Evolutionary conservation across 2,797 vertebrate genomes (phyloP), one percentile per base, ranked within the genome.

Genomic region (Lacerta viridis): DNA sequence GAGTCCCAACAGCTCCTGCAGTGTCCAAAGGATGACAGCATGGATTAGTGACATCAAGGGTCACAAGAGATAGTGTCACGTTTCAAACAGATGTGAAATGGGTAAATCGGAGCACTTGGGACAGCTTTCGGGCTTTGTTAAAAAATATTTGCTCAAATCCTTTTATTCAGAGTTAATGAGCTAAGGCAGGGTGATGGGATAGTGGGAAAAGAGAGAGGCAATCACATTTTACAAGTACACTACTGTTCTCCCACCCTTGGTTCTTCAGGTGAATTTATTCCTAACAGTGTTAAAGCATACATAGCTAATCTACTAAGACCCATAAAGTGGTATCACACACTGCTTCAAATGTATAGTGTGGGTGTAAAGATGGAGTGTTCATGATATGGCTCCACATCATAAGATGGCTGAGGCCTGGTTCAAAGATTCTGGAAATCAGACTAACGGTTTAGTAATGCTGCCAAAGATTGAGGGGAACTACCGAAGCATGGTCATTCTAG

Each of bases 1-100:
- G 90, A 95, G 87, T 86, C 93, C 85, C 92, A 95, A 87, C 90
- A 93, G 90, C 88, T 93, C 87, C 74, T 89, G 79, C 89, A 93
- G 88, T 89, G 89, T 88, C 93, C 91, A 84, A 88, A 89, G 92
- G 93, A 92, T 0, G 0, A 68, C 92, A 87, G 81, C 87, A 80
- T 83, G 91, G 85, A 88, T 94, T 95, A 88, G 92, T 92, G 90
- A 86, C 89, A 87, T 77, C 0, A 4, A 80, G 85, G 88, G 89
- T 94, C 81, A 81, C 27, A 84, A 86, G 80, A 90, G 43, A 91
- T 84, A 80, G 90, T 88, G 88, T 94, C 86, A 0, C 86, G 82
- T 96, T 94, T 95, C 94, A 95, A 85, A 86, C 91, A 93, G 91
- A 93, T 94, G 93, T 93, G 86, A 89, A 93, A 90, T n/a, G 68